Evolutionary conservation across 2,888 invertebrate genomes (phyloP).

Genomic region (Thysanoteuthis rhombus): DNA sequence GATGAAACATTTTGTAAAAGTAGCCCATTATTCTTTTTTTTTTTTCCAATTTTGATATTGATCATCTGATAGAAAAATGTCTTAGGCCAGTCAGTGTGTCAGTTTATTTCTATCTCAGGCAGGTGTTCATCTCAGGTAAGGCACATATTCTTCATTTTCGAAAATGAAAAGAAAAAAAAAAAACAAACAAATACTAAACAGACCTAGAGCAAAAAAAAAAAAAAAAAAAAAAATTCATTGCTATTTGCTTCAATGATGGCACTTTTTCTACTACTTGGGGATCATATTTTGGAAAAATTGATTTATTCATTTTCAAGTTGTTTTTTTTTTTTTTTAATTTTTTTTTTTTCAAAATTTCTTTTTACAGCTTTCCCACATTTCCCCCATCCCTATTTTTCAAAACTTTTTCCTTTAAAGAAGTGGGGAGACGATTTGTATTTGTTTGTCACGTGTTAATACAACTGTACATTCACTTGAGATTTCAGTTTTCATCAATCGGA

Average conservation of each 20-base stretch:
- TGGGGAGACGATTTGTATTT: background rate
- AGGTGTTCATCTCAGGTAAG: constrained; percentile 12
- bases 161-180: constrained; percentile 12
- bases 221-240: background rate
- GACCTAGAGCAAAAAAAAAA: background rate
- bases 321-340: background rate
- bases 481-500: background rate
- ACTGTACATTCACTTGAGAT: background rate
- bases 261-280: constrained; percentile 12
- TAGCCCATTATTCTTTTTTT: background rate
- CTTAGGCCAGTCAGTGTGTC: background rate
- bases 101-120: background rate
- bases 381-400: background rate
- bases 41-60: background rate
- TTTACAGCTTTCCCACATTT: background rate
- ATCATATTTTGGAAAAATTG: background rate
- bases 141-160: constrained; percentile 12
- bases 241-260: background rate
- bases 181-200: too few species aligned
- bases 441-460: background rate
- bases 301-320: background rate
- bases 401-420: background rate
- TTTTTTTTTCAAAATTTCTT: background rate
- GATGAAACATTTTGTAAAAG: too few species aligned
- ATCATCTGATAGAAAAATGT: background rate